Base-by-base conservation (phyloP, 2,113 vertebrate species). In the Tyto alba region DNA sequence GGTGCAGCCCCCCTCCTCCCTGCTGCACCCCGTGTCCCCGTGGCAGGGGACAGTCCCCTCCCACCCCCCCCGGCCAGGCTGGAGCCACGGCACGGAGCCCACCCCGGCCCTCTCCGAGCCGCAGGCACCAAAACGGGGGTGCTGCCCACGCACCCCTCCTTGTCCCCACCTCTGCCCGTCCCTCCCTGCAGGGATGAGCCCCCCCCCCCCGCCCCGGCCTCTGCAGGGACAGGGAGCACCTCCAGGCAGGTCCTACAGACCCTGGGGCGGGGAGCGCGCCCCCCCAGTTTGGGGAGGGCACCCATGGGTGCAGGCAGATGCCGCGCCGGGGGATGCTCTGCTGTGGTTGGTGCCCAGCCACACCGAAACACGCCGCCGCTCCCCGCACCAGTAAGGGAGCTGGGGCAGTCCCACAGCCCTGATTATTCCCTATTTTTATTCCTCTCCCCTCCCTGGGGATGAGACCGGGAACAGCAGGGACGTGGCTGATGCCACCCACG, bases 111-210 rank as follows among this genome's bases (percentile, higher is more conserved):
- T 22, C 62, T 36, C 62, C 36, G n/a, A n/a, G n/a, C n/a, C n/a
- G n/a, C n/a, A n/a, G n/a, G n/a, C n/a, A n/a, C n/a, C n/a, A 9
- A 68, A 36, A 45, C 1, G 7, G 0, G 52, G 63, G 40, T n/a
- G 38, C 50, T 55, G 77, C 77, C 50, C 40, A 29, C 7, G 3
- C 29, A n/a, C n/a, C n/a, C n/a, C n/a, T n/a, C n/a, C n/a, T n/a
- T n/a, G n/a, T n/a, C n/a, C n/a, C n/a, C n/a, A n/a, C n/a, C n/a
- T n/a, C n/a, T n/a, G n/a, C n/a, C n/a, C n/a, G n/a, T n/a, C n/a
- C n/a, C n/a, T n/a, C n/a, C n/a, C n/a, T n/a, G n/a, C n/a, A n/a
- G n/a, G n/a, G n/a, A n/a, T n/a, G n/a, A n/a, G n/a, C n/a, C n/a
- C n/a, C n/a, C n/a, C n/a, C n/a, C n/a, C n/a, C n/a, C n/a, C n/a